Conservation (phyloP, 2,113 vertebrate species). For the Turdus rufiventris region DNA sequence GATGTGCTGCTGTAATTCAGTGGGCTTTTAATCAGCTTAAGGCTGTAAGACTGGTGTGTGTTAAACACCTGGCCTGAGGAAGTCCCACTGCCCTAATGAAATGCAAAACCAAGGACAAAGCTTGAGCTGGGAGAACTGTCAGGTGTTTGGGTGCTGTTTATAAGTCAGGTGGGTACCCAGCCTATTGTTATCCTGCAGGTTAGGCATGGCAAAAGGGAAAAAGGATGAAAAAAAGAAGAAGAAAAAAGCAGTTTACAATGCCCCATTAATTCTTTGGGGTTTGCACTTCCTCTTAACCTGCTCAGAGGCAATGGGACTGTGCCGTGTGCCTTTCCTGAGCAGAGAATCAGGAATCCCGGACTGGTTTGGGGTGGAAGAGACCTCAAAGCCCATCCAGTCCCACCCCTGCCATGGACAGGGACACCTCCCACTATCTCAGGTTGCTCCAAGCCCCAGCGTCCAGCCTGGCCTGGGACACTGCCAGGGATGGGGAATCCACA, state of each 20-base stretch:
- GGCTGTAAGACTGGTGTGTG: background rate
- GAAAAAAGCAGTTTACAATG: background rate
- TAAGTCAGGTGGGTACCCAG: background rate
- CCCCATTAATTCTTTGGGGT: background rate
- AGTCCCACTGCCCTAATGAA: background rate
- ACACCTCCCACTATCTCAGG: background rate
- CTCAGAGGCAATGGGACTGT: accelerated
- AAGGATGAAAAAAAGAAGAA: background rate
- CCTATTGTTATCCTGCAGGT: background rate
- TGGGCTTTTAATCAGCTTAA: background rate
- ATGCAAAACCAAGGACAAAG: background rate
- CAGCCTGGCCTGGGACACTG: accelerated
- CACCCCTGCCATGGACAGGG: background rate
- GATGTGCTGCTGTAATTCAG: background rate
- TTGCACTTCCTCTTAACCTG: background rate
- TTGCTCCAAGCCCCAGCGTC: accelerated
- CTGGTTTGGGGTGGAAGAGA: background rate
- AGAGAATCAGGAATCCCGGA: background rate
- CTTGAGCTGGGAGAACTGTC: background rate
- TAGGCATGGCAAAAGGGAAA: background rate
- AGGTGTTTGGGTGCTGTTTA: background rate
- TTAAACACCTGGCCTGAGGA: background rate
- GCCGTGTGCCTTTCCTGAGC: background rate
- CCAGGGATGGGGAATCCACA: background rate
- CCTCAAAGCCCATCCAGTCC: background rate